Conservation (phyloP, 2,888 invertebrate species). For the Tetragonisca angustula region DNA sequence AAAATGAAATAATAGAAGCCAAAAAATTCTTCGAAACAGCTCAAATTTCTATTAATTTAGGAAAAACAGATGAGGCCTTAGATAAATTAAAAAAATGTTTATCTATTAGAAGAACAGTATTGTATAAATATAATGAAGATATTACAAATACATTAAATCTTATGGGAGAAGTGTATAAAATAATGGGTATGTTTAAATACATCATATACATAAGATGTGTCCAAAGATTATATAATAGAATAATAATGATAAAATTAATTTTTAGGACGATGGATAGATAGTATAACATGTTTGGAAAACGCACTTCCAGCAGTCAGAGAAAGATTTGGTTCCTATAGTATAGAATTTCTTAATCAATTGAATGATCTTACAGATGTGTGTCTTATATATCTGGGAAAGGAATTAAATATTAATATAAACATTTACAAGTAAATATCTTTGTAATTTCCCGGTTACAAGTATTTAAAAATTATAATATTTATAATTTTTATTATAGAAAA, state of each 20-base stretch:
- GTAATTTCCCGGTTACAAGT: background rate
- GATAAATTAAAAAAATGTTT: slow-evolving; percentile 84
- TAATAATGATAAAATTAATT: background rate
- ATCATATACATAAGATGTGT: background rate
- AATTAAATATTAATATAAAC: slow-evolving; percentile 63
- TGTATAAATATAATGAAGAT: slow-evolving; percentile 85
- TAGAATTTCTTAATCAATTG: slow-evolving; percentile 88
- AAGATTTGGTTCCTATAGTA: slow-evolving; percentile 87
- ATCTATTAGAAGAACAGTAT: slow-evolving; percentile 82
- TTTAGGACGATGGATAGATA: slow-evolving; percentile 83
- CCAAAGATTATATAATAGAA: background rate
- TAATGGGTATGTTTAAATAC: slow-evolving; percentile 82
- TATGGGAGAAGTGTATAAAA: slow-evolving; percentile 85
- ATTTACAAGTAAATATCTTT: slow-evolving; percentile 71
- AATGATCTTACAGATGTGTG: slow-evolving; percentile 88
- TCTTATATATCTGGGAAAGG: slow-evolving; percentile 84
- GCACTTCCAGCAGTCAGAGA: slow-evolving; percentile 86
- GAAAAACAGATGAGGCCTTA: slow-evolving; percentile 82
- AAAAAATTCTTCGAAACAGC: slow-evolving; percentile 74
- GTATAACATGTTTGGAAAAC: slow-evolving; percentile 84
- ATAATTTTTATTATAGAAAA: slow-evolving; percentile 14
- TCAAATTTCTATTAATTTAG: slow-evolving; percentile 63
- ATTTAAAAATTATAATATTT: background rate
- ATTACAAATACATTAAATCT: slow-evolving; percentile 84
- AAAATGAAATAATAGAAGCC: slow-evolving; percentile 78